phyloP scores from a whole-genome alignment of 2,113 vertebrate genomes.

The Ahaetulla prasina region DNA sequence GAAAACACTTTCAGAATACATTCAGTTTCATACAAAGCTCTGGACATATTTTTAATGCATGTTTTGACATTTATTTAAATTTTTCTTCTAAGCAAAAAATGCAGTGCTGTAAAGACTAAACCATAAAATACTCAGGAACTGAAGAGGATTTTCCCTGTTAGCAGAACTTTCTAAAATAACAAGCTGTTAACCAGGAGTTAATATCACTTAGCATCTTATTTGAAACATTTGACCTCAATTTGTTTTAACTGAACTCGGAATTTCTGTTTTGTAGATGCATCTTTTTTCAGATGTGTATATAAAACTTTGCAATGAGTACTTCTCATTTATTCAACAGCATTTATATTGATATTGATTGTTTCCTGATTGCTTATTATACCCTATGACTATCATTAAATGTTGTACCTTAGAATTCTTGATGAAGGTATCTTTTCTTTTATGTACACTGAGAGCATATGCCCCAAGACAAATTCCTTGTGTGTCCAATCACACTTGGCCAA shows the following conservation, averaged over 20 bases:
- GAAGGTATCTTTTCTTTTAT: too few relatives aligned
- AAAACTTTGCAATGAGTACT: not conserved
- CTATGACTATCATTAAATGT: too few relatives aligned
- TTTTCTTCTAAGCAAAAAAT: conserved; percentile 48
- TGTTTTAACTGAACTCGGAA: not conserved
- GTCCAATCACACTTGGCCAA: too few relatives aligned
- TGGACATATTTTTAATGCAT: conserved; percentile 56
- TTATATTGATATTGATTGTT: too few relatives aligned
- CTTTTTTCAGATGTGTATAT: not conserved
- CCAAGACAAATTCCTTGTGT: too few relatives aligned
- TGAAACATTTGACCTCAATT: not conserved
- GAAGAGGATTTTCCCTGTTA: conserved; percentile 5
- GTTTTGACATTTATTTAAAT: conserved; percentile 62
- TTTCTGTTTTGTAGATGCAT: not conserved
- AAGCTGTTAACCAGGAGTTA: conserved; percentile 21
- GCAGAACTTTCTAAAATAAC: conserved; percentile 19
- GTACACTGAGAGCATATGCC: too few relatives aligned
- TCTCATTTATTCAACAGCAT: not conserved
- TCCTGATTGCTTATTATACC: too few relatives aligned
- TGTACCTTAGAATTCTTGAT: too few relatives aligned
- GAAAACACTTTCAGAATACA: conserved; percentile 66
- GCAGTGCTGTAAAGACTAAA: conserved; percentile 41
- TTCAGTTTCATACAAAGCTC: conserved; percentile 57
- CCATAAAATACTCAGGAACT: conserved; percentile 28
- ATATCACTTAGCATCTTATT: conserved; percentile 8